Evolutionary conservation across 1,140 invertebrate species (phyloP).

Genomic region (Babylonia areolata): DNA sequence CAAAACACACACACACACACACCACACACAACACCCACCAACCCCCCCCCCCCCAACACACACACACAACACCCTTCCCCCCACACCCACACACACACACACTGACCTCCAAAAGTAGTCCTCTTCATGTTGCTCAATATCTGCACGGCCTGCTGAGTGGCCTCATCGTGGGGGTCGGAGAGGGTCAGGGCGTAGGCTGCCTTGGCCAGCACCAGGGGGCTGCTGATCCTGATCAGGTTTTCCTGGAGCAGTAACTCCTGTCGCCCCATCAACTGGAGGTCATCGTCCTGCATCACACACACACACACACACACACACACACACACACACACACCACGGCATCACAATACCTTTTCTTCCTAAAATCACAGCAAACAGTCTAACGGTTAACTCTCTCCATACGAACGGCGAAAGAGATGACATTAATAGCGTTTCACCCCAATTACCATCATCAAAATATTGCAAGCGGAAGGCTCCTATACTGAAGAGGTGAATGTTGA

Average conservation of each 20-base stretch:
- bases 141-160: background rate
- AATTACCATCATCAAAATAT: no score
- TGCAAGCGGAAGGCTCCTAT: no score
- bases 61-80: background rate
- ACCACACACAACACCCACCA: background rate
- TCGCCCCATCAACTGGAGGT: background rate
- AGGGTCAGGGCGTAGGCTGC: slow-evolving; percentile 40
- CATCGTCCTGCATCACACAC: slow-evolving; percentile 25
- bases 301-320: slow-evolving; percentile 23
- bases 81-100: background rate
- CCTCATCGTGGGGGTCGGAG: background rate
- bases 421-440: no score
- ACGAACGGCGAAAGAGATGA: no score
- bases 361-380: no score
- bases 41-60: background rate
- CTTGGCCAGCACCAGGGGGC: slow-evolving; percentile 42
- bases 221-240: background rate
- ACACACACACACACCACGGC: slow-evolving; percentile 19
- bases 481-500: no score
- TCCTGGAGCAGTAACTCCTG: background rate
- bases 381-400: no score
- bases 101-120: slow-evolving; percentile 19
- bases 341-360: no score
- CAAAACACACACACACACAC: no score
- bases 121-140: slow-evolving; percentile 7